Base-by-base conservation (phyloP, 1,140 invertebrate species). In the Epicauta chinensis region DNA sequence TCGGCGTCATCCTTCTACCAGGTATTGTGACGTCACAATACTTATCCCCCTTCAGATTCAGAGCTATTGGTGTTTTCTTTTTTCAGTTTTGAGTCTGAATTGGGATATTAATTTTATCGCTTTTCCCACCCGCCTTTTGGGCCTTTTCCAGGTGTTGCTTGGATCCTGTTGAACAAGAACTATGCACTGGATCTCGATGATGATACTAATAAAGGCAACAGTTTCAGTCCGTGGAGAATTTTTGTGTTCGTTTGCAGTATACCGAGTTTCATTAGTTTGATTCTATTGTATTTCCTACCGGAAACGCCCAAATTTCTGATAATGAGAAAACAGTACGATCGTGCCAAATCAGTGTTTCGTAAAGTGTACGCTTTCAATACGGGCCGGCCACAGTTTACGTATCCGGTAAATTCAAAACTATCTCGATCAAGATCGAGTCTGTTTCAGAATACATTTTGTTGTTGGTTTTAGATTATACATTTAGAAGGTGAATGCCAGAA, bases 291-390 rank as follows among this genome's bases (percentile, higher is more conserved):
- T 44, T 84, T 83, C 58, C 75, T 90, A 3, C 83, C 86, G 1
- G 89, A 92, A 68, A 91, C 86, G 59, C 89, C 89, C 1, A 90
- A 90, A 67, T 91, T 85, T 66, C 70, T 89, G 0, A 84, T 92
- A 76, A 81, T 82, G 0, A 74, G 80, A 61, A 82, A 83, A 48
- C 75, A 78, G 39, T 84, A 82, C 52, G 73, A 80, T 0, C 82
- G 86, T 56, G 84, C 86, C 0, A 62, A 83, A 40, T 40, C 70
- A 16, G 73, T 85, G 1, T 82, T 87, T 47, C 65, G 68, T 29
- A 73, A 59, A 36, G 81, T 87, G 7, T 86, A 79, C 58, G 57
- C 65, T 0, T 65, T 73, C 3, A 89, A 89, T 55, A 83, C 78
- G 6, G 77, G 79, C 4, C 73, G 76, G 55, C 68, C 77, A 1